These are phyloP conservation scores for Xylocampa areola DNA, from an alignment of 2,888 invertebrate genomes.

Conservation along the genomic window DNA sequence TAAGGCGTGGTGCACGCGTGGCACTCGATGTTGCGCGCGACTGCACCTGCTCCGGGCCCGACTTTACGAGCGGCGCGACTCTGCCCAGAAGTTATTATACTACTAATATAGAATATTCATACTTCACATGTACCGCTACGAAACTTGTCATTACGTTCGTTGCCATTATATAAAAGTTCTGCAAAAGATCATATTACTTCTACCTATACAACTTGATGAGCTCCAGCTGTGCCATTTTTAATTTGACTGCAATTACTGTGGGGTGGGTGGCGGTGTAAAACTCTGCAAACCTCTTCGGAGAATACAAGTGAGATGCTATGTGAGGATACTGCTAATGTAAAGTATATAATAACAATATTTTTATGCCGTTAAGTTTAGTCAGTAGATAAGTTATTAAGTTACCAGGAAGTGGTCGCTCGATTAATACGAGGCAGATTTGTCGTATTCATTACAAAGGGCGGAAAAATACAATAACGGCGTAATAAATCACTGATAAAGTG, in stretches of 20 bases:
- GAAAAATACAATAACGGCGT: conserved; percentile 78
- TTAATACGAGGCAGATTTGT: conserved; percentile 64
- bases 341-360: conserved; percentile 1
- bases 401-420: conserved; percentile 7
- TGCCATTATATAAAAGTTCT: too few species aligned
- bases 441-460: conserved; percentile 75
- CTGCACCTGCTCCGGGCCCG: conserved; percentile 4
- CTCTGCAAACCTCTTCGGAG: too few species aligned
- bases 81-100: neutral
- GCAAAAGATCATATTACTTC: too few species aligned
- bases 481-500: conserved; percentile 79
- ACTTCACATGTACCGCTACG: neutral
- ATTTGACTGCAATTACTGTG: too few species aligned
- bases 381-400: neutral
- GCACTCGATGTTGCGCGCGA: neutral
- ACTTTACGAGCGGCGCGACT: neutral
- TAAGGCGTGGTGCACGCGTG: conserved; percentile 2
- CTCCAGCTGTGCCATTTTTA: too few species aligned
- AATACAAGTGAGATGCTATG: too few species aligned
- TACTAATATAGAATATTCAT: neutral
- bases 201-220: too few species aligned
- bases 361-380: too few species aligned
- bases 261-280: too few species aligned
- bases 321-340: too few species aligned
- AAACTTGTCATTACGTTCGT: neutral